Evolutionary conservation across 2,797 vertebrate species (phyloP).

Genomic region (Sandelia bainsii): DNA sequence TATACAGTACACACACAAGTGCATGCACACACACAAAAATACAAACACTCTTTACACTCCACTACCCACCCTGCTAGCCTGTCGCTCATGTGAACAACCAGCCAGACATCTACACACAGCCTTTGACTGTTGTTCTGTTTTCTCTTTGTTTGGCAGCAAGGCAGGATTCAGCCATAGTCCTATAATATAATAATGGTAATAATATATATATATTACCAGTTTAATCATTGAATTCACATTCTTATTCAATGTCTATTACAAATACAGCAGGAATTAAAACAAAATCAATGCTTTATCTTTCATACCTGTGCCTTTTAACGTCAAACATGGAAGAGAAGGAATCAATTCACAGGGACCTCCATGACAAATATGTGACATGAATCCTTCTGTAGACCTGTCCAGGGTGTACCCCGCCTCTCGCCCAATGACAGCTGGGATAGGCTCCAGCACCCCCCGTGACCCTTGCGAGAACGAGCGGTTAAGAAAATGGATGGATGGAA

Average conservation of each 20-base stretch:
- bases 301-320: too few species aligned
- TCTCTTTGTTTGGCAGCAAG: background rate
- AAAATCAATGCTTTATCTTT: too few species aligned
- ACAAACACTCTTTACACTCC: conserved; percentile 29
- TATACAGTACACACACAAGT: conserved; percentile 43
- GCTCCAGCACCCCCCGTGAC: too few species aligned
- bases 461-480: too few species aligned
- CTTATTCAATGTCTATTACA: background rate
- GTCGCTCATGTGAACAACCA: conserved; percentile 2
- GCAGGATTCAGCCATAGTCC: background rate
- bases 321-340: background rate
- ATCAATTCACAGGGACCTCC: background rate
- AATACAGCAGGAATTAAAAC: too few species aligned
- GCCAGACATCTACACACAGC: conserved; percentile 25
- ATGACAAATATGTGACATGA: background rate
- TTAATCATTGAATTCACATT: background rate
- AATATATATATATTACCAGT: background rate
- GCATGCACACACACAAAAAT: conserved; percentile 20
- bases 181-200: background rate
- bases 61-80: conserved; percentile 19
- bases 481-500: too few species aligned
- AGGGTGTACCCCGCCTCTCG: too few species aligned
- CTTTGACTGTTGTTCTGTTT: conserved; percentile 2
- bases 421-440: too few species aligned
- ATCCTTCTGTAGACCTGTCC: background rate